These are phyloP conservation scores for Atrina japonica DNA, from an alignment of 2,888 invertebrate species.

Conservation along the genomic window DNA sequence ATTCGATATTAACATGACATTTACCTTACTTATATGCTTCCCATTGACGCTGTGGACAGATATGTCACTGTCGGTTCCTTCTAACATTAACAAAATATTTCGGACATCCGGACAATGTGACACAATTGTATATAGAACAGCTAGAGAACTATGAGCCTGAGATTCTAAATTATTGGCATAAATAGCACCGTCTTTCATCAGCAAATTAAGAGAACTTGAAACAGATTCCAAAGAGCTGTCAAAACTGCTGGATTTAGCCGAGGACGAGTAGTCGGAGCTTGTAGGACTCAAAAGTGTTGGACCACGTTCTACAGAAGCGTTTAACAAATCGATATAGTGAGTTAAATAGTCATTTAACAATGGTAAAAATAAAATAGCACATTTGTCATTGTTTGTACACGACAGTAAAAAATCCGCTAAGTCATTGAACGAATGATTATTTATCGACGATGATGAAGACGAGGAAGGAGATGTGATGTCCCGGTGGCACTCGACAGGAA, in stretches of 20 bases:
- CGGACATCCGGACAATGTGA: constrained; percentile 52
- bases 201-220: constrained; percentile 59
- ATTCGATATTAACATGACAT: no score
- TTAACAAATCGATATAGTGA: constrained; percentile 66
- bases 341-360: constrained; percentile 66
- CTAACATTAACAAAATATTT: constrained; percentile 35
- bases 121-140: constrained; percentile 40
- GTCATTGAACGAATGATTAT: background rate
- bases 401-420: background rate
- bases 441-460: background rate
- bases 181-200: constrained; percentile 60
- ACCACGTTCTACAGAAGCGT: constrained; percentile 27
- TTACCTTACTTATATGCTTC: no score
- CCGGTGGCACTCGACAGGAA: background rate
- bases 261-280: constrained; percentile 42
- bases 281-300: constrained; percentile 24
- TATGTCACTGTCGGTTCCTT: background rate
- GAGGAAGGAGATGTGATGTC: background rate
- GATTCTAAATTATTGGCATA: constrained; percentile 68
- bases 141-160: constrained; percentile 37
- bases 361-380: constrained; percentile 62
- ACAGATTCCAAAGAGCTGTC: constrained; percentile 67
- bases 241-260: constrained; percentile 47
- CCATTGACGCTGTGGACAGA: background rate
- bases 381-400: constrained; percentile 31